Conservation (phyloP, 2,797 vertebrate genomes). For the Eulemur mongoz region DNA sequence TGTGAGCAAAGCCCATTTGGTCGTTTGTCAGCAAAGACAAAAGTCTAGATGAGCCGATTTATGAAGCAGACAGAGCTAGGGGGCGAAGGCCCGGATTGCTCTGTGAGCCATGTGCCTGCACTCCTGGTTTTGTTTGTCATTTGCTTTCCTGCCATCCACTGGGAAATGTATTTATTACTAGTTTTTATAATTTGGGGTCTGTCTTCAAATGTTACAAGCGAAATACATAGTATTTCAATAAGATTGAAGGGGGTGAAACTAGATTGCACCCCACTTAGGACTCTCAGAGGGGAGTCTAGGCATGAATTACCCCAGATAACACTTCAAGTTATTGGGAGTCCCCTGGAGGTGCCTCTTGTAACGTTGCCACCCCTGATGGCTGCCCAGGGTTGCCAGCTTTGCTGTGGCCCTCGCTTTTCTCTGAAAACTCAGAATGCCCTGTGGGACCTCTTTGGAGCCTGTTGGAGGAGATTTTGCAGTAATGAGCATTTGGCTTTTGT, state of each 20-base stretch:
- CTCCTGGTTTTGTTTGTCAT: not conserved
- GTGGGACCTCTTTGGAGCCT: not conserved
- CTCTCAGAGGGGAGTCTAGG: not conserved
- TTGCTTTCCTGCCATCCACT: not conserved
- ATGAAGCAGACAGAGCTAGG: not conserved
- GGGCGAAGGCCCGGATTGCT: not conserved
- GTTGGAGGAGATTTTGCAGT: not conserved
- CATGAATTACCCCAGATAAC: not conserved
- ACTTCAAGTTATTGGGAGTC: not conserved
- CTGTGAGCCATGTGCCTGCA: fast-evolving
- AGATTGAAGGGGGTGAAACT: no score
- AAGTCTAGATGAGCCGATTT: not conserved
- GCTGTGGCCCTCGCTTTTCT: not conserved
- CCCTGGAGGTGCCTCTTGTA: not conserved
- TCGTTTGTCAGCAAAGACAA: not conserved
- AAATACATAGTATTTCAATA: not conserved
- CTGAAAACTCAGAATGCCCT: not conserved
- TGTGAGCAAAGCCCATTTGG: not conserved
- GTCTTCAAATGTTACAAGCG: not conserved
- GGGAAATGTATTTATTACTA: not conserved
- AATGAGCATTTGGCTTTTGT: not conserved
- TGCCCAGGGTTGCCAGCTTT: not conserved
- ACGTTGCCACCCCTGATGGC: constrained; percentile 74
- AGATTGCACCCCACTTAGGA: not conserved
- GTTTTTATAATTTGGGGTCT: not conserved